phyloP scores from a whole-genome alignment of 2,113 vertebrate species.

The Glaucomys volans region DNA sequence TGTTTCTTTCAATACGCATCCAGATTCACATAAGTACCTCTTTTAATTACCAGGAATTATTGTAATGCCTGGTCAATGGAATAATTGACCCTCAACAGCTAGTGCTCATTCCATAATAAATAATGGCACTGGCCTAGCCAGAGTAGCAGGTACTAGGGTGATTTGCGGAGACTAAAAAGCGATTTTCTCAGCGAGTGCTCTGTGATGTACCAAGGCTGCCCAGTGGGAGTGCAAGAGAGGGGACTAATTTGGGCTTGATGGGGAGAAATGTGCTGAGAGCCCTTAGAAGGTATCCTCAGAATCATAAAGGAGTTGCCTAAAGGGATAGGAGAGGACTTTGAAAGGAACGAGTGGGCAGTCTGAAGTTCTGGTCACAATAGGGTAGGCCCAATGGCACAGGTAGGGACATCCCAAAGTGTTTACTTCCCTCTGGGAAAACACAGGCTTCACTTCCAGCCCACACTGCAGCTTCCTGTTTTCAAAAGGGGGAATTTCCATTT shows the following conservation, averaged over 20 bases:
- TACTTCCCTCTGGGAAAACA: neutral
- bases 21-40: constrained; percentile 89
- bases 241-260: constrained; percentile 87
- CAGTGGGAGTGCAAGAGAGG: constrained; percentile 83
- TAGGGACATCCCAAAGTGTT: neutral
- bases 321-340: constrained; percentile 78
- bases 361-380: constrained; percentile 42
- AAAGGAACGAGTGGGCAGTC: constrained; percentile 71
- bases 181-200: constrained; percentile 86
- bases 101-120: constrained; percentile 87
- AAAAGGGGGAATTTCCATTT: neutral
- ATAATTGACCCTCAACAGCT: constrained; percentile 89
- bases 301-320: constrained; percentile 80
- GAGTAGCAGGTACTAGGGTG: constrained; percentile 84
- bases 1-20: constrained; percentile 89
- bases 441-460: neutral
- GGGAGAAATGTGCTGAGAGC: constrained; percentile 81
- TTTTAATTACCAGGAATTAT: constrained; percentile 91
- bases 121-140: constrained; percentile 84
- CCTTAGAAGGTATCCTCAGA: constrained; percentile 78
- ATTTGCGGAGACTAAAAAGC: constrained; percentile 84
- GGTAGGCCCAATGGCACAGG: fast-evolving
- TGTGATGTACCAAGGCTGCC: constrained; percentile 81
- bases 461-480: neutral
- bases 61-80: constrained; percentile 89